phyloP scores from a whole-genome alignment of 2,888 invertebrate species.

The Silvanus unidentatus region DNA sequence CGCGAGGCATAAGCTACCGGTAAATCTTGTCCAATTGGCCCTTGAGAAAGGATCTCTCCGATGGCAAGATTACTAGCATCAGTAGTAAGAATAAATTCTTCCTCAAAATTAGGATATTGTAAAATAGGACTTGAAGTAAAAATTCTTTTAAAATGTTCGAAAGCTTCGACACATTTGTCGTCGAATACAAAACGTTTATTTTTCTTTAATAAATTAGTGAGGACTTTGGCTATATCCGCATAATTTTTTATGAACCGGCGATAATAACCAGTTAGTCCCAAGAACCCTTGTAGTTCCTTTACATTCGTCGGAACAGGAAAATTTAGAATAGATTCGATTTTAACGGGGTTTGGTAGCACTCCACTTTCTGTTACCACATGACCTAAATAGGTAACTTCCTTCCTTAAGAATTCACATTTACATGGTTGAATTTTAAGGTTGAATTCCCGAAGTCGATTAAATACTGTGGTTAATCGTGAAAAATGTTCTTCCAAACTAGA shows the following conservation, averaged over 20 bases:
- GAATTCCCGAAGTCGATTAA: conserved; percentile 17
- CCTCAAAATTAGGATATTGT: too few species aligned
- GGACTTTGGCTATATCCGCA: conserved; percentile 16
- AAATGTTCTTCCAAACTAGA: conserved; percentile 25
- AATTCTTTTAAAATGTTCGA: too few species aligned
- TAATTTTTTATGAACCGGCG: conserved; percentile 18
- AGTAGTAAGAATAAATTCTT: conserved; percentile 27
- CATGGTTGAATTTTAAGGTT: conserved; percentile 21
- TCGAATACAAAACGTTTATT: too few species aligned
- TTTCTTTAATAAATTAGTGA: conserved; percentile 18
- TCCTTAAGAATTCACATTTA: conserved; percentile 19
- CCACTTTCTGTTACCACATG: conserved; percentile 18
- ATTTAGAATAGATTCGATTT: conserved; percentile 14
- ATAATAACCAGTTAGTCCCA: conserved; percentile 23
- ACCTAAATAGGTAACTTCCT: conserved; percentile 21
- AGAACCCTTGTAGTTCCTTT: conserved; percentile 21
- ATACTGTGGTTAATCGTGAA: conserved; percentile 20
- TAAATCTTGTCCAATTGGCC: not conserved
- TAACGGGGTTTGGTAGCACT: conserved; percentile 18
- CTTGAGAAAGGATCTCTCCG: conserved; percentile 29
- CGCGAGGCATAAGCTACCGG: not conserved
- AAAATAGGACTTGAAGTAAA: too few species aligned
- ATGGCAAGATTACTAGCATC: conserved; percentile 29
- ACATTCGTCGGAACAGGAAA: conserved; percentile 13
- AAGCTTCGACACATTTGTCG: too few species aligned